These are phyloP conservation scores for Acleris sparsana DNA, from an alignment of 2,888 invertebrate species.

Conservation along the genomic window DNA sequence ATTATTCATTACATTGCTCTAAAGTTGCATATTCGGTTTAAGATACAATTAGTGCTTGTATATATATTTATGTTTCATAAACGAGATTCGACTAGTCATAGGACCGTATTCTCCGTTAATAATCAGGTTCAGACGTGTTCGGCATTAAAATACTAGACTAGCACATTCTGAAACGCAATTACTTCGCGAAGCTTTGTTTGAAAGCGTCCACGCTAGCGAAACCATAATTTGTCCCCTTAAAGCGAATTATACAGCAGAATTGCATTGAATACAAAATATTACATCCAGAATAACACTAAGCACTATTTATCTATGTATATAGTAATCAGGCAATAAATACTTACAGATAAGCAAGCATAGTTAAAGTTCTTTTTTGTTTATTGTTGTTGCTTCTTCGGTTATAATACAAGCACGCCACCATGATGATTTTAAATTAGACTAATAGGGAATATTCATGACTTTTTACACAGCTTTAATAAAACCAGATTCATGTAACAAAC, in stretches of 20 bases:
- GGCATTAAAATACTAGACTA: conserved; percentile 17
- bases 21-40: conserved; percentile 3
- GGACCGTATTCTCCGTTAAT: conserved; percentile 24
- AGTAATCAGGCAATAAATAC: too few relatives aligned
- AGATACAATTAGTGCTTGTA: conserved; percentile 19
- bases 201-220: conserved; percentile 6
- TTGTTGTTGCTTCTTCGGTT: too few relatives aligned
- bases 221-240: conserved; percentile 7
- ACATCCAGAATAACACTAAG: too few relatives aligned
- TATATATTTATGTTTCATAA: conserved; percentile 21
- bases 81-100: conserved; percentile 14
- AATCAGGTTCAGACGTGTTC: conserved; percentile 24
- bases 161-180: conserved; percentile 1
- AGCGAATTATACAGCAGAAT: background rate
- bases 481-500: too few relatives aligned
- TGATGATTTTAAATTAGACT: too few relatives aligned
- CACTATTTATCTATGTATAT: too few relatives aligned
- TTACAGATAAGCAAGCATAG: too few relatives aligned
- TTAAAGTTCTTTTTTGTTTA: too few relatives aligned
- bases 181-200: conserved; percentile 12
- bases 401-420: too few relatives aligned
- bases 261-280: background rate
- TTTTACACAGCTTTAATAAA: too few relatives aligned
- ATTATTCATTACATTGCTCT: too few relatives aligned
- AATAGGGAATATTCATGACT: too few relatives aligned